A percentile compares a stretch with the other conserved stretches of the same genome.
Evolutionary conservation across 2,113 vertebrate species (phyloP).

Genomic region (Bubo scandiacus): DNA sequence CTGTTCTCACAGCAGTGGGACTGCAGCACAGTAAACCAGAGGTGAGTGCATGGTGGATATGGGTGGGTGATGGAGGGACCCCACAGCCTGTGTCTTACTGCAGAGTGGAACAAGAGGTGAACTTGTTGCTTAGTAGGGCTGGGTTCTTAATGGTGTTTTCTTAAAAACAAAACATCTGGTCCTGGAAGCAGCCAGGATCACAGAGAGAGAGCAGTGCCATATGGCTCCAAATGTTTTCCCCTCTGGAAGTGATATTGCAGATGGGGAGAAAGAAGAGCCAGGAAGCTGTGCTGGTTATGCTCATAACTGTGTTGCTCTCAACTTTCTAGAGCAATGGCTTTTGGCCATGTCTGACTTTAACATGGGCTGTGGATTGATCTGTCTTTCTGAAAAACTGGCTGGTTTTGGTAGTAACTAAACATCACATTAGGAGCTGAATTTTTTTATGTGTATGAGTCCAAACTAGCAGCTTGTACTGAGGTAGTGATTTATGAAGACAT

Average conservation of each 20-base stretch:
- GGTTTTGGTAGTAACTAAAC: neutral
- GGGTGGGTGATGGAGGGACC: neutral
- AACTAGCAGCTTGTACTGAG: neutral
- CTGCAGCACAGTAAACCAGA: neutral
- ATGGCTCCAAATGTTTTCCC: neutral
- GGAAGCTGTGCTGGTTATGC: neutral
- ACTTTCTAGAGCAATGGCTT: neutral
- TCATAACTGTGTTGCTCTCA: neutral
- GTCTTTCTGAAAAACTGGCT: neutral
- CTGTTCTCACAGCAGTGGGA: neutral
- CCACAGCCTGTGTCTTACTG: neutral
- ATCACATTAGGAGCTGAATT: neutral
- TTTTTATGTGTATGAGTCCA: neutral
- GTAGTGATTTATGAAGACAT: neutral
- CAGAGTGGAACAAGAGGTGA: neutral
- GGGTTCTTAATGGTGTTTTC: neutral
- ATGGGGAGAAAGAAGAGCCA: neutral
- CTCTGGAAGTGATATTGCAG: neutral
- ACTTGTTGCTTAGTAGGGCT: neutral
- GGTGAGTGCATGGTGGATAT: neutral
- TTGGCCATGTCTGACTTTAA: neutral
- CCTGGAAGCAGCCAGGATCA: neutral
- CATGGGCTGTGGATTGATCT: neutral
- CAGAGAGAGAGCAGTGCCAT: accelerated
- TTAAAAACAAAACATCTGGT: neutral